Conservation (phyloP, 2,113 vertebrate species). For the Stigmatopora argus region DNA sequence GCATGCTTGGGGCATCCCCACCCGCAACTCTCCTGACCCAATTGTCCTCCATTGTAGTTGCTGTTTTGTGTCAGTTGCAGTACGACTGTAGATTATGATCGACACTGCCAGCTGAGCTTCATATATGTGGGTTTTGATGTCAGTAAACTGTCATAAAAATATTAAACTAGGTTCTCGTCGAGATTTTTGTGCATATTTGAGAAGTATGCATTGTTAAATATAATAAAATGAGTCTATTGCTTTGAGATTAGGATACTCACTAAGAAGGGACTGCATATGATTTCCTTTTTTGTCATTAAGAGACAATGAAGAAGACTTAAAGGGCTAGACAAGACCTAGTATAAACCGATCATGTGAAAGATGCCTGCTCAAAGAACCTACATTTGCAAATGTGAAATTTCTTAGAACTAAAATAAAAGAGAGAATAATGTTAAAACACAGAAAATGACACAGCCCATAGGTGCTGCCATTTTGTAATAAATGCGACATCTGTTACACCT, state of each 20-base stretch:
- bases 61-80: constrained; percentile 39
- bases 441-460: too few species aligned
- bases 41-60: constrained; percentile 33
- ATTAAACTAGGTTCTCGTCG: not conserved
- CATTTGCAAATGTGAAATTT: too few species aligned
- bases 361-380: too few species aligned
- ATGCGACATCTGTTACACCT: too few species aligned
- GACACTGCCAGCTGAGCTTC: constrained; percentile 13
- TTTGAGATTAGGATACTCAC: not conserved
- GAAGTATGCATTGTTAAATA: not conserved
- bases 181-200: not conserved
- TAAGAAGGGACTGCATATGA: too few species aligned
- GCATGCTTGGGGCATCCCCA: constrained; percentile 19
- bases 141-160: constrained; percentile 19
- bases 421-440: too few species aligned
- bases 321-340: too few species aligned
- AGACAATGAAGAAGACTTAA: too few species aligned
- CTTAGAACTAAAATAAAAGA: too few species aligned
- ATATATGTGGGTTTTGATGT: constrained; percentile 7
- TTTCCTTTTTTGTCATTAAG: too few species aligned
- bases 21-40: constrained; percentile 42
- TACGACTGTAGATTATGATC: constrained; percentile 15
- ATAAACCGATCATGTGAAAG: too few species aligned
- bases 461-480: too few species aligned
- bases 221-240: not conserved